Evolutionary conservation across 2,888 invertebrate genomes (phyloP).

Genomic region (Archips xylosteana): DNA sequence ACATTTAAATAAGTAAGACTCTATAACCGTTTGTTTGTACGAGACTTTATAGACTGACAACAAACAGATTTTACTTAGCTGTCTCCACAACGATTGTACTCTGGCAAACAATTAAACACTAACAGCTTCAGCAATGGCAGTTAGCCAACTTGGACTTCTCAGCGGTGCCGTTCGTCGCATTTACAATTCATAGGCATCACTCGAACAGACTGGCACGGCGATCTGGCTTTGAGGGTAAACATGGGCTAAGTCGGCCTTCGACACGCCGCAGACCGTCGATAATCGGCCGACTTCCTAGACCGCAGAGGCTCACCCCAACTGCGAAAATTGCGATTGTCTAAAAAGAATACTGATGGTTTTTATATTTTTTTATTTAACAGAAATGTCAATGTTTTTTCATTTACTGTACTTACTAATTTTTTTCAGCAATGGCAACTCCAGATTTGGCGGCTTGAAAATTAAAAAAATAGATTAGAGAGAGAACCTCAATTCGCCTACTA

Average conservation of each 20-base stretch:
- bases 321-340: too few relatives aligned
- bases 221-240: slow-evolving; percentile 31
- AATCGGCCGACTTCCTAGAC: neutral
- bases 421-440: too few relatives aligned
- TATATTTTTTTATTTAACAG: too few relatives aligned
- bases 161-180: neutral
- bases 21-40: neutral
- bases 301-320: too few relatives aligned
- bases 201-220: slow-evolving; percentile 9
- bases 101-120: slow-evolving; percentile 7
- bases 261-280: slow-evolving; percentile 12
- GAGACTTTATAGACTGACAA: neutral
- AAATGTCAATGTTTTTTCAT: too few relatives aligned
- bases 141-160: neutral
- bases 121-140: slow-evolving; percentile 4
- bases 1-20: too few relatives aligned
- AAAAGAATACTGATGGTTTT: too few relatives aligned
- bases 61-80: neutral
- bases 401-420: too few relatives aligned
- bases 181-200: slow-evolving; percentile 22
- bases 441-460: too few relatives aligned
- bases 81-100: neutral
- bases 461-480: too few relatives aligned
- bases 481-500: too few relatives aligned
- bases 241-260: slow-evolving; percentile 17